Evolutionary conservation across 2,113 vertebrate genomes (phyloP), one percentile per base, ranked within the genome.

Genomic region (Vidua chalybeata): DNA sequence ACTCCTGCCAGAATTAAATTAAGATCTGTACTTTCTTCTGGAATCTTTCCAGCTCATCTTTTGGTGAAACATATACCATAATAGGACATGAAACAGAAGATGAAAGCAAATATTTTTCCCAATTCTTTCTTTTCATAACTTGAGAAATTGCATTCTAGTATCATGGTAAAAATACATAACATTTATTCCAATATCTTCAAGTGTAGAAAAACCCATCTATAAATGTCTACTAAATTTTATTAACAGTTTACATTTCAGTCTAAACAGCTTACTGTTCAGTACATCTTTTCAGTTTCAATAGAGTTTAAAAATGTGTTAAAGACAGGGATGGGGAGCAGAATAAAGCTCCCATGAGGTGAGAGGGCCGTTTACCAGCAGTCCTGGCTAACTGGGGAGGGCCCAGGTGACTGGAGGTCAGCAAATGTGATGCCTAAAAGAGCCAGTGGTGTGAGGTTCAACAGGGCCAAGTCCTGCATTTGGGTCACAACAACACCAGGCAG

Each of bases 1-100:
- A 83, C 51, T 86, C 80, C 74, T 85, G 45, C 59, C 75, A 95
- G 84, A 96, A 95, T 94, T 86, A 92, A 95, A 93, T 87, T 74
- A 93, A 90, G 49, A 56, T 48, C 28, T 78, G 17, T 51, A 37
- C 84, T 94, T 88, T 63, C 22, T 87, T 95, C 68, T 94, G 88
- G 85, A 90, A 74, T 78, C 21, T 83, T 97, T 94, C 92, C 79
- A 96, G 23, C 77, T 94, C 83, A 68, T 94, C 83, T 89, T 89
- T 83, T 78, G 37, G 35, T 93, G 84, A 89, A 95, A 69, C 30
- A 66, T 51, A 56, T 33, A 69, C 55, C 0, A 0, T 71, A 83
- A 81, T 33, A 89, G 45, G 43, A 68, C 24, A 28, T 72, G 87
- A 95, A 86, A 68, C 68, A 86, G 72, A 79, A 80, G 30, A 58